Base-by-base conservation (phyloP, 2,888 invertebrate genomes). In the Caenorhabditis sp. region DNA sequence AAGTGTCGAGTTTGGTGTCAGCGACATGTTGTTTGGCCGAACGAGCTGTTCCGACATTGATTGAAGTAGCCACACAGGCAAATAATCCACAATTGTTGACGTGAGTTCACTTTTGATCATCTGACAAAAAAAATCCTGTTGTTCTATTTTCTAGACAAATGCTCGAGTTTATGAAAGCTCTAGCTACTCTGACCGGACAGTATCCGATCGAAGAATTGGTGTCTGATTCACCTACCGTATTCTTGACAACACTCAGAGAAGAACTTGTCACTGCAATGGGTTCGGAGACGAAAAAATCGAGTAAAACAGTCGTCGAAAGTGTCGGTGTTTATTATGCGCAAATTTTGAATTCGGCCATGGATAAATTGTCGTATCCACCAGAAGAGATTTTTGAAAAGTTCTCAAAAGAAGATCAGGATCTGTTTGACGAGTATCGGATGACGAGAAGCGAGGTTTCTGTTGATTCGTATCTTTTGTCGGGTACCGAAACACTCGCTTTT, bases 161-260 rank as follows among this genome's bases (percentile, higher is more conserved):
- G 1, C n/a, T 67, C 0, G 36, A 66, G 58, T 55, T 74, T 19
- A 69, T 74, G 69, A 49, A 62, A 62, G 63, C 60, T n/a, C 53
- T 80, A 4, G 63, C 69, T 8, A 68, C 36, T 19, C 61, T 76
- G 61, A 67, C 61, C 2, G 79, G 79, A n/a, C 50, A 60, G 24
- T 80, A 69, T 63, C 77, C 77, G 17, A 23, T 66, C 24, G 71
- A 76, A 1, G 79, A 80, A 36, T 50, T 68, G 31, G 69, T 84
- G 19, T 83, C 83, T 17, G 84, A 84, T 37, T 58, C 81, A 19
- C 81, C 84, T 2, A 63, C 79, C 14, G 66, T 66, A 1, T 84
- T 81, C 65, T 83, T 80, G 70, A 72, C 76, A 12, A 57, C 71
- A 0, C 65, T 84, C 8, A 59, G 83, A 17, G 79, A 77, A 49